Evolutionary conservation across 2,888 invertebrate species (phyloP), one percentile per base, ranked within the genome.

Genomic region (Cheilosia vulpina): DNA sequence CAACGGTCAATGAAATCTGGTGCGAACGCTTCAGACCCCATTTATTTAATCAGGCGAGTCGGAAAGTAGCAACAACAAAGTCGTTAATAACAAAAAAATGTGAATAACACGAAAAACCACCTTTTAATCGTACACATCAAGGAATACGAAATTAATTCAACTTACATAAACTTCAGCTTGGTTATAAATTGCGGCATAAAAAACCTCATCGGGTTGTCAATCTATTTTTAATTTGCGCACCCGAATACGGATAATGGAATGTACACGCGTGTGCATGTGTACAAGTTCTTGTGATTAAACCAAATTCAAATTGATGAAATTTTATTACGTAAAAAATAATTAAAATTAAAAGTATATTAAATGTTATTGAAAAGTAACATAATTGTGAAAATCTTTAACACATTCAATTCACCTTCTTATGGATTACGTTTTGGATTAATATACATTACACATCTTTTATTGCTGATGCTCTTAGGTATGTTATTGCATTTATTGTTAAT

Each of bases 351-450:
- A 85, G 77, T 76, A 71, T 81, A 85, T 85, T 85, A 85, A 85
- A 85, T 85, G 85, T 85, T 85, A 85, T 81, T 85, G 71, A 81
- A 85, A 85, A 85, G 85, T 85, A 85, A 85, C 85, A 81, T 62
- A 76, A 75, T 66, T 81, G 85, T 85, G 85, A 81, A 85, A 80
- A 85, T 76, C 71, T 85, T 85, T 77, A 85, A 81, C 66, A 76
- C 72, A 81, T 81, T 81, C 80, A 85, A 81, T 72, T 85, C 81
- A 81, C 72, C 81, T 76, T 79, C 84, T 85, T 81, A 81, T 85
- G 85, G 85, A 85, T 85, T 85, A 85, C 85, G 85, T 85, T 85
- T 85, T 85, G 85, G 85, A 85, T 85, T 85, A 85, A 85, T 81
- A 85, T 85, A 85, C 4, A 81, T 63, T 34, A 80, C 81, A 76